phyloP scores from a whole-genome alignment of 2,113 vertebrate species.

The Danio rerio region GRCz12tu NC_133184.1:47379501-47380000 shows the following conservation, averaged over 20 bases:
- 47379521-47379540: constrained; percentile 70
- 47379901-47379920: too few relatives aligned
- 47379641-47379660: background rate
- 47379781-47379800: background rate
- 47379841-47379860: background rate
- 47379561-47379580: constrained; percentile 51
- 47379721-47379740: background rate
- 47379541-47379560: constrained; percentile 31
- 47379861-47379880: background rate
- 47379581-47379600: constrained; percentile 43
- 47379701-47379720: background rate
- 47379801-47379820: background rate
- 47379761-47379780: background rate
- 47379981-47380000: too few relatives aligned
- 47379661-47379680: constrained; percentile 14
- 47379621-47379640: constrained; percentile 25
- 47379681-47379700: constrained; percentile 24
- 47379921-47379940: too few relatives aligned
- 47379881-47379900: too few relatives aligned
- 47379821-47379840: background rate
- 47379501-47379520: constrained; percentile 68
- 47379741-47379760: background rate
- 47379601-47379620: constrained; percentile 24
- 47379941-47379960: too few relatives aligned
- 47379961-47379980: too few relatives aligned